These are phyloP conservation scores for Araneus ventricosus DNA, from an alignment of 1,140 invertebrate species.

Conservation along the genomic window DNA sequence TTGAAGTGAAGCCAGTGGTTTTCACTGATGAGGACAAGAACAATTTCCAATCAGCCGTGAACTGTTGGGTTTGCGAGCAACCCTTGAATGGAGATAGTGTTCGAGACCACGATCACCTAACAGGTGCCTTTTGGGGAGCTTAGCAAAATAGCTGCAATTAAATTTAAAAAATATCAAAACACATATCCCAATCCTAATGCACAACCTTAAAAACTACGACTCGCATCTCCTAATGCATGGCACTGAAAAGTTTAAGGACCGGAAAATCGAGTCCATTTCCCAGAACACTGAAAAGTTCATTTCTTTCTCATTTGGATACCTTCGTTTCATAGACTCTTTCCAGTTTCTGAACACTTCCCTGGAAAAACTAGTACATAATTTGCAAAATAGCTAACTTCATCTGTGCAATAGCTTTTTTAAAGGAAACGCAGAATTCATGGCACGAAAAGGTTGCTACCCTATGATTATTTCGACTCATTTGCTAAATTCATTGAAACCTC, in stretches of 20 bases:
- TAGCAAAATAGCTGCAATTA: background rate
- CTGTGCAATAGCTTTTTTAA: background rate
- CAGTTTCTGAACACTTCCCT: background rate
- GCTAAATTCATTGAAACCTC: background rate
- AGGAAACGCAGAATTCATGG: background rate
- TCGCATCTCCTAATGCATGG: background rate
- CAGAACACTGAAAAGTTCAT: conserved; percentile 6
- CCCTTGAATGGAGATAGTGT: too few relatives aligned
- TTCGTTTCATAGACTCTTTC: background rate
- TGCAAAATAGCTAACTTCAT: background rate
- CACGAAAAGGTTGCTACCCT: background rate
- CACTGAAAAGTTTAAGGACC: background rate
- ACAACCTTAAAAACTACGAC: background rate
- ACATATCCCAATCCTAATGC: background rate
- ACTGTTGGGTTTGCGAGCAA: too few relatives aligned
- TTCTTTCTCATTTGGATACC: too few relatives aligned
- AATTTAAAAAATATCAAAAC: background rate
- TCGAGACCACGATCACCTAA: too few relatives aligned
- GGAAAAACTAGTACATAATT: background rate
- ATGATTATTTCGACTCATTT: conserved; percentile 7
- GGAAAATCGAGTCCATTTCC: background rate
- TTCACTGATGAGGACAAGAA: too few relatives aligned
- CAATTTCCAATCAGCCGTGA: too few relatives aligned
- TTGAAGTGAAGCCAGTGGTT: too few relatives aligned
- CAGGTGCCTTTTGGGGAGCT: too few relatives aligned